Percentiles rank a stretch among this genome's conserved stretches.
Conservation (phyloP, 2,888 invertebrate species). For the Colletes collaris region DNA sequence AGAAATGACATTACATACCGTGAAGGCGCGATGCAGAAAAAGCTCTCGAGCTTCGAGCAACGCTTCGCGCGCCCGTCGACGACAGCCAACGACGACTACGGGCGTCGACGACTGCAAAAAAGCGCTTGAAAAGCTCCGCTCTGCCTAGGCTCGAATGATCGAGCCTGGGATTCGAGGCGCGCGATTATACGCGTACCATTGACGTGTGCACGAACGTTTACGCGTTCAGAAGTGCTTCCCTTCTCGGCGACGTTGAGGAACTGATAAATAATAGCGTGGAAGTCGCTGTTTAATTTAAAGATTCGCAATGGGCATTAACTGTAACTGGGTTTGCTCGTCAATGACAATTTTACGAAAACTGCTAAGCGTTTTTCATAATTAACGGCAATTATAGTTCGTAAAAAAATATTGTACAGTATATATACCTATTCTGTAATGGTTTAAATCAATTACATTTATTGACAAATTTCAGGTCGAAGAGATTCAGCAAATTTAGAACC, state of each 20-base stretch:
- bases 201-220: conserved; percentile 46
- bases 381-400: too few relatives aligned
- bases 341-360: too few relatives aligned
- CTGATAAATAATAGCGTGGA: conserved; percentile 25
- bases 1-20: conserved; percentile 73
- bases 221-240: conserved; percentile 34
- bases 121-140: conserved; percentile 56
- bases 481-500: too few relatives aligned
- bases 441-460: too few relatives aligned
- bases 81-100: conserved; percentile 46
- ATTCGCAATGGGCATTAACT: not conserved
- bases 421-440: too few relatives aligned
- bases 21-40: conserved; percentile 77
- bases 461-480: too few relatives aligned
- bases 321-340: not conserved
- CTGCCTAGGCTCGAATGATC: conserved; percentile 48
- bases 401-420: too few relatives aligned
- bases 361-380: too few relatives aligned
- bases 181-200: conserved; percentile 60
- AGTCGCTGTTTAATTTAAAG: conserved; percentile 12
- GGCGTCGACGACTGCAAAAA: conserved; percentile 56
- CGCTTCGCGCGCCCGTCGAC: conserved; percentile 61
- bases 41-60: conserved; percentile 72
- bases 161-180: conserved; percentile 46
- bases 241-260: conserved; percentile 6